Evolutionary conservation across 2,888 invertebrate species (phyloP), one percentile per base, ranked within the genome.

Genomic region (Lasius fuliginosus): DNA sequence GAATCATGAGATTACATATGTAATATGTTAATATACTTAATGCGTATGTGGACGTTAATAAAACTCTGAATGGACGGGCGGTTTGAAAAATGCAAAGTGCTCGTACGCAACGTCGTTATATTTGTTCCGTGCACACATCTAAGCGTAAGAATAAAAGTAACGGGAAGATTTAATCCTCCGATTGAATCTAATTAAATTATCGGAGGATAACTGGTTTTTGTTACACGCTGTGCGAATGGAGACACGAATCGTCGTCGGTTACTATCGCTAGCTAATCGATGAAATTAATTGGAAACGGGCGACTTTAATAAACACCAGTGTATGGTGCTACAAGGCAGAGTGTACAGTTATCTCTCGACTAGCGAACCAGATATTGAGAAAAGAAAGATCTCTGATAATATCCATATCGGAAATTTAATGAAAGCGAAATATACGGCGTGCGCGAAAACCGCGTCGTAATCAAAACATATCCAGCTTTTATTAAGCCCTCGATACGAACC

Each of bases 151-250:
- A 40, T 60, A 46, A 79, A 69, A 71, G 12, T 12, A 36, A n/a
- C 79, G 33, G 27, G 18, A 46, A 49, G 46, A 69, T 81, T 81
- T 27, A 77, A 67, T 77, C 40, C 67, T 58, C 67, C 65, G 77
- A 83, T 75, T 73, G 60, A 82, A 67, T 84, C 74, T 89, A 89
- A 89, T 87, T 82, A 81, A 89, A 84, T 89, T 89, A 89, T 87
- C 85, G 83, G 79, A 74, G 62, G 82, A 79, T 82, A 58, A 40
- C 82, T 77, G 81, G 77, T 53, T 62, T 68, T 83, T 83, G 56
- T 77, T 60, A 58, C 49, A 75, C 46, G 46, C 68, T 4, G 0
- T 46, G 49, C 40, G 49, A 23, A 73, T 15, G 33, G 36, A 73
- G 73, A 73, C 58, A 33, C 58, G 27, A 56, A 46, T 82, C 40